Base-by-base conservation (phyloP, 2,113 vertebrate genomes). In the Anarhynchus alexandrinus region DNA sequence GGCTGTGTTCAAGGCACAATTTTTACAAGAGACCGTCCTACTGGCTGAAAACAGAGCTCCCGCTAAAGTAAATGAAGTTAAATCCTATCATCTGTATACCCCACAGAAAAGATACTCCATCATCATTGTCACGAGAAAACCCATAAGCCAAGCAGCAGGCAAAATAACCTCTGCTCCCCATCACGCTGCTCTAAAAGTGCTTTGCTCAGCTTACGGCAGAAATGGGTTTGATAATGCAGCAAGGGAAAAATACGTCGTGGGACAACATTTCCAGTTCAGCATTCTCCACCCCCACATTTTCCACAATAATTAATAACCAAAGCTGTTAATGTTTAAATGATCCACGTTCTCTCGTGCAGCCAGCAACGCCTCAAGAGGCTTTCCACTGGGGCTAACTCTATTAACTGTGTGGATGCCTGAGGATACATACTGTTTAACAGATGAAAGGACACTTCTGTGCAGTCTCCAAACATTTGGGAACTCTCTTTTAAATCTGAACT, bases 221-320 rank as follows among this genome's bases (percentile, higher is more conserved):
- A 95, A 88, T 19, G 69, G 77, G 61, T 86, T 77, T 49, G 51
- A 70, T 88, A 94, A 86, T 45, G 54, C 79, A 88, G 47, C 72
- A 32, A 71, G 83, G 86, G 88, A 26, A 79, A 88, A 92, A 74
- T 13, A 55, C 14, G 1, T 62, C 0, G 4, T 76, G 81, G 91
- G 91, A 91, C 92, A 87, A 51, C 67, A 42, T n/a, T 92, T 89
- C 86, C 81, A 83, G 92, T 47, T 73, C 67, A 82, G 79, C 40
- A 14, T 94, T 84, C 91, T 62, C 91, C 90, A 88, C 82, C 49
- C 59, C 45, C 51, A 54, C 71, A 7, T 62, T 73, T 93, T 95
- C 85, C 94, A 95, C 88, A 92, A 76, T 86, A 96, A 96, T 95
- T 94, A 96, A 95, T 93, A 91, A 95, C 94, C 78, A 85, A 96